A percentile compares a stretch with the other conserved stretches of the same genome.
These are phyloP conservation scores for Luffia ferchaultella DNA, from an alignment of 2,888 invertebrate species.

Conservation along the genomic window DNA sequence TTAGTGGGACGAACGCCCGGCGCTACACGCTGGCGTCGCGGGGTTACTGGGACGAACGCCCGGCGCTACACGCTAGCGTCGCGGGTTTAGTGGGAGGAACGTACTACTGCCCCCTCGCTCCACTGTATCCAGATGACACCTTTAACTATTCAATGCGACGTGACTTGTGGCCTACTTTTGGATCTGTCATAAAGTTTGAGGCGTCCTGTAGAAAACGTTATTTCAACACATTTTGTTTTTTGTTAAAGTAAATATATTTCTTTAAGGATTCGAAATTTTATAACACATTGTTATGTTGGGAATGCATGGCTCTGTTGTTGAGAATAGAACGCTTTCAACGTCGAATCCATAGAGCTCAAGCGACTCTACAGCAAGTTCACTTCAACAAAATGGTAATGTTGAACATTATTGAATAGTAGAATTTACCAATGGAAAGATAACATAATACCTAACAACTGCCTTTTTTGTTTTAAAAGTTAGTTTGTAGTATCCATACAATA, in stretches of 20 bases:
- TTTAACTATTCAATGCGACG: slow-evolving; percentile 13
- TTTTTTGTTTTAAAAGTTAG: too few species aligned
- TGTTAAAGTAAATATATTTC: too few species aligned
- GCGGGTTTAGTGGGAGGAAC: not conserved
- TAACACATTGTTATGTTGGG: slow-evolving; percentile 18
- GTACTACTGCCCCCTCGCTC: slow-evolving; percentile 7
- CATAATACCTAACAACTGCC: too few species aligned
- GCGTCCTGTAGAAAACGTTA: too few species aligned
- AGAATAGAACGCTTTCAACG: slow-evolving; percentile 16
- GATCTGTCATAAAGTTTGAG: not conserved
- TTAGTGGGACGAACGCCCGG: slow-evolving; percentile 4
- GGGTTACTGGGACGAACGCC: not conserved
- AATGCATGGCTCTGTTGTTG: slow-evolving; percentile 16
- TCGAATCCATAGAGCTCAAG: slow-evolving; percentile 9
- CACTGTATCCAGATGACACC: slow-evolving; percentile 11
- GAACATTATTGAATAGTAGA: too few species aligned
- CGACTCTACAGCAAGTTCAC: not conserved
- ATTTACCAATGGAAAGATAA: too few species aligned
- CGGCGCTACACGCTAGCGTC: not conserved
- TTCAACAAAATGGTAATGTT: not conserved
- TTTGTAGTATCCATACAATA: too few species aligned
- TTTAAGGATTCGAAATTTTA: too few species aligned
- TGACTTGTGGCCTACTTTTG: slow-evolving; percentile 9
- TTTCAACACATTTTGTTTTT: too few species aligned
- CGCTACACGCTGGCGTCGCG: not conserved